Evolutionary conservation across 2,888 invertebrate species (phyloP), one percentile per base, ranked within the genome.

Genomic region (Archaeoteleia sp.): DNA sequence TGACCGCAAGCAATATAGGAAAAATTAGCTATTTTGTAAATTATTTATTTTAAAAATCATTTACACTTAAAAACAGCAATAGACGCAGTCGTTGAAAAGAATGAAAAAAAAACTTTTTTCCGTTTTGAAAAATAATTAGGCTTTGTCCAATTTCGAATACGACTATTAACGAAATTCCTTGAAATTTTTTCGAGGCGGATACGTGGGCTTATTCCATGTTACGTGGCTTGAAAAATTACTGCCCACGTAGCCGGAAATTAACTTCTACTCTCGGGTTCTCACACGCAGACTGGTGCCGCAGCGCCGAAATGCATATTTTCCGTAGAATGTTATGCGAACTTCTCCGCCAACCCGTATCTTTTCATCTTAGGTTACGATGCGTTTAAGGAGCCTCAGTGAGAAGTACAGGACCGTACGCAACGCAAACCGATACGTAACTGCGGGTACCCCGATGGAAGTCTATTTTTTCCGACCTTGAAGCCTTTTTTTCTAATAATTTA

Each of bases 401-500:
- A 51, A 55, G 49, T 20, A 54, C 48, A 29, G 63, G 51, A 53
- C n/a, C 49, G 49, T 29, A 35, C 40, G 72, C 67, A 74, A 35
- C 40, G 72, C 67, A 74, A 75, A 58, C 68, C 62, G 75, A 78
- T 73, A 74, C 54, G 37, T 40, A 12, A 71, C 71, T 81, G 79
- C 81, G 81, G 80, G 80, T 74, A 73, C 79, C 77, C 73, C 69
- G 75, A 79, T 79, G 73, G 15, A 54, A 45, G 34, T 43, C 17
- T 8, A 23, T 20, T 25, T 42, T 9, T 29, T 29, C 1, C n/a
- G 9, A 8, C 9, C 9, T 29, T 29, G 29, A 29, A 29, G 29
- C 29, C n/a, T 29, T 29, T 8, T 29, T 29, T 23, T 23, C 29
- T 29, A 29, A 29, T 29, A 29, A 29, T 2, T 20, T 20, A 5